Evolutionary conservation across 2,113 vertebrate species (phyloP), one percentile per base, ranked within the genome.

Genomic region (Tragelaphus imberbis): DNA sequence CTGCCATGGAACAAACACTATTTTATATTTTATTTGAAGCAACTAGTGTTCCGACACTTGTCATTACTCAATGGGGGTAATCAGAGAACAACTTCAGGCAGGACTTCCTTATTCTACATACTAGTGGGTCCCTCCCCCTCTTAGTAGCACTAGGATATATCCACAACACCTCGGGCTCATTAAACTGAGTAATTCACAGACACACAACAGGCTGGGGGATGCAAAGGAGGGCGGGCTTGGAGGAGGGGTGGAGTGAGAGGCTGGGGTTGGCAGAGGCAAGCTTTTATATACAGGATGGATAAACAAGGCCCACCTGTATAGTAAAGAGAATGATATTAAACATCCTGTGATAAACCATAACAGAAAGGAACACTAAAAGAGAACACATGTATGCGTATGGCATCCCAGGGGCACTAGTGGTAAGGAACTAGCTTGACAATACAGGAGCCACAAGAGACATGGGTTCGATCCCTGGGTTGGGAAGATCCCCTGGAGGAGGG

Each of bases 381-480:
- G 21, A 25, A 25, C 5, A 0, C 7, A 13, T 40, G 21, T 23
- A 6, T 25, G 11, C 7, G 36, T 13, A 3, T 40, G 17, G n/a
- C 17, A 11, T 71, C 17, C n/a, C 65, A 71, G 65, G 19, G 77
- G 47, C 15, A 2, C 68, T 12, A 36, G 65, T 1, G 9, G 68
- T 40, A 71, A 71, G n/a, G 68, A 40, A 23, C 19, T 36, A 71
- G 68, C 19, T 71, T 71, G 68, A 3, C n/a, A 71, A 68, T 12
- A 12, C n/a, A 71, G 68, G n/a, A 71, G n/a, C 1, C 19, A 0
- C 23, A 71, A 40, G 68, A 71, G 68, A 40, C 68, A 0, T 23
- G n/a, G 68, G 19, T 23, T 71, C 1, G 0, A 71, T 71, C 68
- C 19, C n/a, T 12, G 9, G 19, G 68, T 36, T 0, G n/a, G 65